These are phyloP conservation scores for Amiota communis DNA, from an alignment of 2,888 invertebrate species.

Conservation along the genomic window DNA sequence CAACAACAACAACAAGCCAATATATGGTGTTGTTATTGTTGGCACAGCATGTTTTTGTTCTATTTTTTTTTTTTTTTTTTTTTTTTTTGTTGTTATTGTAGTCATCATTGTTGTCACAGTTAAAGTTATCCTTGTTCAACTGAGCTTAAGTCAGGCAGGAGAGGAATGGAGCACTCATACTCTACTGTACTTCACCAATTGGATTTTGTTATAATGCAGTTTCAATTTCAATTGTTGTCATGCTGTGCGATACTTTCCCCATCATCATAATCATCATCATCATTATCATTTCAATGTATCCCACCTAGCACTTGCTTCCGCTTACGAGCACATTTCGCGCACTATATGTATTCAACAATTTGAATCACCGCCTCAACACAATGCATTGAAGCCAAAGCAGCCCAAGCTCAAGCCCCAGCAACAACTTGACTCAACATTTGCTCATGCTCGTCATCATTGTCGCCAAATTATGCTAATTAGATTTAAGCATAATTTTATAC, in stretches of 20 bases:
- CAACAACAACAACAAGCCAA: conserved; percentile 38
- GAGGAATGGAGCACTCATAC: background rate
- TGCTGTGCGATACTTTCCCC: conserved; percentile 24
- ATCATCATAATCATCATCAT: conserved; percentile 29
- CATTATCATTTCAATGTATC: conserved; percentile 20
- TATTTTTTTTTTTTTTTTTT: conserved; percentile 35
- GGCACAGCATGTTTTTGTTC: conserved; percentile 25
- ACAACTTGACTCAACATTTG: conserved; percentile 20
- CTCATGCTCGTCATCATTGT: conserved; percentile 49
- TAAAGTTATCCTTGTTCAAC: conserved; percentile 1
- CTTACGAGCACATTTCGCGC: conserved; percentile 21
- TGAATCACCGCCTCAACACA: conserved; percentile 16
- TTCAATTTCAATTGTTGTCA: conserved; percentile 64
- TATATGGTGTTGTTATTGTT: conserved; percentile 31
- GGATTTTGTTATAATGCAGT: conserved; percentile 55
- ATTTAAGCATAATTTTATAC: conserved; percentile 67
- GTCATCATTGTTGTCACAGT: conserved; percentile 8
- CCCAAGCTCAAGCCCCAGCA: too few relatives aligned
- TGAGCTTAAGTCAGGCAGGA: background rate
- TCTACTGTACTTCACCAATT: conserved; percentile 44
- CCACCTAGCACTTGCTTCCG: conserved; percentile 28
- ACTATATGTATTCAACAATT: conserved; percentile 22
- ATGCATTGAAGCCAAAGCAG: too few relatives aligned
- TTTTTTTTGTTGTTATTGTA: conserved; percentile 40
- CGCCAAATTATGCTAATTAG: conserved; percentile 68